These are phyloP conservation scores for Telmatherina bonti DNA, from an alignment of 2,797 vertebrate genomes.

Conservation along the genomic window DNA sequence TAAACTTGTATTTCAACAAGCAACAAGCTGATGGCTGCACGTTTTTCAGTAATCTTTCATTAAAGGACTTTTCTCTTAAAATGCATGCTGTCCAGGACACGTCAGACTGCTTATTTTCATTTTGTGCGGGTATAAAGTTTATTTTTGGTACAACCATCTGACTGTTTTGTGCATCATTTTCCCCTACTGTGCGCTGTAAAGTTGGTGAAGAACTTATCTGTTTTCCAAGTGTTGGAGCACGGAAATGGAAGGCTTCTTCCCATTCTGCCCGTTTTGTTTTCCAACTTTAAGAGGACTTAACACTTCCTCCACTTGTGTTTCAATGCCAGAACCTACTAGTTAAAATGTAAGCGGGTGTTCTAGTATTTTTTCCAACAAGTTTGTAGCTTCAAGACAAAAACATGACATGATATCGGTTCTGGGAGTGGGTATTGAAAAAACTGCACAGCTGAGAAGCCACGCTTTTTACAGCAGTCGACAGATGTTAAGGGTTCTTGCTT, in stretches of 20 bases:
- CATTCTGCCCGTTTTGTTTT: too few species aligned
- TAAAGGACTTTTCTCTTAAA: conserved; percentile 5
- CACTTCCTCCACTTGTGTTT: conserved; percentile 28
- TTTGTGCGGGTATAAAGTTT: conserved; percentile 68
- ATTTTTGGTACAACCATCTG: conserved; percentile 70
- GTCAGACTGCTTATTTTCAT: conserved; percentile 52
- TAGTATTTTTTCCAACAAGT: not conserved
- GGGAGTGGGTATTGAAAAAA: not conserved
- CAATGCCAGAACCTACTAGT: conserved; percentile 10
- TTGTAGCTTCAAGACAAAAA: not conserved
- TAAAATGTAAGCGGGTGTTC: conserved; percentile 2
- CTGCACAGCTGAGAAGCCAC: not conserved
- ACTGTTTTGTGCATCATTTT: conserved; percentile 73
- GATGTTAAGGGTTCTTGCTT: not conserved
- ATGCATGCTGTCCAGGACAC: conserved; percentile 29
- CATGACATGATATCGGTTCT: not conserved
- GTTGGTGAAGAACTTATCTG: conserved; percentile 65
- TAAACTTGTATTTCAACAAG: not conserved
- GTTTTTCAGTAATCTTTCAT: not conserved
- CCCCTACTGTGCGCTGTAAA: conserved; percentile 55
- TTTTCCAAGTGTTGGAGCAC: conserved; percentile 74
- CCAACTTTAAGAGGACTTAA: conserved; percentile 31
- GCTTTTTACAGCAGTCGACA: not conserved
- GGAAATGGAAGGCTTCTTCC: conserved; percentile 44
- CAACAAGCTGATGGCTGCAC: conserved; percentile 5